Conservation (phyloP, 2,797 vertebrate species). For the Caiman crocodilus region DNA sequence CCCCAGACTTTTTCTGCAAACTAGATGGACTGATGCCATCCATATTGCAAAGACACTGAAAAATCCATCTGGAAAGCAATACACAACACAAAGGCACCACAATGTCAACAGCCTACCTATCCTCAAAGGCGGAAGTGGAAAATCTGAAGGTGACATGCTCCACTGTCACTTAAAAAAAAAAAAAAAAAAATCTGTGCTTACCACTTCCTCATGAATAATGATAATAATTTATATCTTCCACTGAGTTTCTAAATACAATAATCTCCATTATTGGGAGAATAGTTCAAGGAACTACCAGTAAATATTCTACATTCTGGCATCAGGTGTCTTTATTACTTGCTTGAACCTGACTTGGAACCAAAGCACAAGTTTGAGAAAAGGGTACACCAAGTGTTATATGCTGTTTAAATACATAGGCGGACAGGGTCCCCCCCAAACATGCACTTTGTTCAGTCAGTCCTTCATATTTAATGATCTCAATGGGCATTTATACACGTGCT, state of each 20-base stretch:
- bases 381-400: background rate
- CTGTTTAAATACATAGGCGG: background rate
- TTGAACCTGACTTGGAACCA: background rate
- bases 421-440: too few relatives aligned
- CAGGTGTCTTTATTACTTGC: background rate
- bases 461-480: background rate
- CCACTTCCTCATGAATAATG: too few relatives aligned
- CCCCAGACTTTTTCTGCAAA: background rate
- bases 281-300: background rate
- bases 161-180: too few relatives aligned
- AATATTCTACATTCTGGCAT: background rate
- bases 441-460: background rate
- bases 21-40: background rate
- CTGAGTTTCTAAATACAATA: background rate
- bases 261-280: background rate
- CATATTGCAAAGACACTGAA: background rate
- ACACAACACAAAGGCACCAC: background rate
- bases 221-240: too few relatives aligned
- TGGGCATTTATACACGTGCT: too few relatives aligned
- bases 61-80: background rate
- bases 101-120: rapidly evolving
- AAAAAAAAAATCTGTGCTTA: too few relatives aligned
- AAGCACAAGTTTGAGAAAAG: too few relatives aligned
- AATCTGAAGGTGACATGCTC: too few relatives aligned
- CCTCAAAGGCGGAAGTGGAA: too few relatives aligned